A percentile compares a stretch with the other conserved stretches of the same genome.
phyloP scores from a whole-genome alignment of 2,888 invertebrate genomes.

The Eurois occulta region DNA sequence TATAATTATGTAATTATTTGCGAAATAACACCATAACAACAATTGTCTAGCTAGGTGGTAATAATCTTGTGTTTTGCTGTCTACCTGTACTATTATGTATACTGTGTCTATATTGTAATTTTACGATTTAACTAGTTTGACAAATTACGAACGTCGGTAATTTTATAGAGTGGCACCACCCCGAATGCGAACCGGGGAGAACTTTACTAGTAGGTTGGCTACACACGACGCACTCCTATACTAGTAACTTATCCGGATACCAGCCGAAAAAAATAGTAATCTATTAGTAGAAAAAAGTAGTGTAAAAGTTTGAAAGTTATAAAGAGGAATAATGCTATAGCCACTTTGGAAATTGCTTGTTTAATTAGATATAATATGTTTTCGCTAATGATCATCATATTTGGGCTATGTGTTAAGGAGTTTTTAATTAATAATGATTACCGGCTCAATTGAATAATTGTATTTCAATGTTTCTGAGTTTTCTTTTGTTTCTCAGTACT shows the following conservation, averaged over 20 bases:
- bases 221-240: neutral
- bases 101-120: neutral
- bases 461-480: neutral
- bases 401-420: neutral
- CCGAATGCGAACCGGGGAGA: neutral
- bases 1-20: neutral
- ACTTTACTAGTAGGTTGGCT: too few species aligned
- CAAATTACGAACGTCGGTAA: neutral
- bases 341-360: neutral
- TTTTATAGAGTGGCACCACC: conserved; percentile 37
- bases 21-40: neutral
- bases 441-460: neutral
- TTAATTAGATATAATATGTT: neutral
- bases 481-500: neutral
- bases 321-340: neutral
- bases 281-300: conserved; percentile 27
- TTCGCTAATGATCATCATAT: neutral
- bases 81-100: too few species aligned
- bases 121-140: neutral
- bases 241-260: conserved; percentile 11
- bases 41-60: neutral
- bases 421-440: neutral
- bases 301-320: conserved; percentile 3
- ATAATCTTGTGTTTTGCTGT: neutral
- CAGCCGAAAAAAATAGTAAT: conserved; percentile 1